Evolutionary conservation across 1,140 invertebrate genomes (phyloP), one percentile per base, ranked within the genome.

Genomic region (Drosophila novamexicana): DNA sequence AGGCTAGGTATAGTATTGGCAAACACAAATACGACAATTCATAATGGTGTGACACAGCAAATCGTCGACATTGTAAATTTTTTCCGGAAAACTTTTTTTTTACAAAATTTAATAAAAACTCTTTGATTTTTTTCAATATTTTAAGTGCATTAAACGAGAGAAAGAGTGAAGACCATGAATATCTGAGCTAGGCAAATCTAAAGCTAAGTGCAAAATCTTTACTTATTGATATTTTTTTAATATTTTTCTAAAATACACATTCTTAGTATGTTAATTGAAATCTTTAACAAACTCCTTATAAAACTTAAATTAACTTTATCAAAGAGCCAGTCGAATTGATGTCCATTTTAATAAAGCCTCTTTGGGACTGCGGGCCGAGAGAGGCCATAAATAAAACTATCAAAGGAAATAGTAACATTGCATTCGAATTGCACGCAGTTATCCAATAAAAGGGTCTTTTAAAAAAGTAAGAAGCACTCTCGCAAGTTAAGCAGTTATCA

Each of bases 361-460:
- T 29, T 29, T 4, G 22, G 2, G 9, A 3, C 3, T 39, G 37
- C 34, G 1, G 1, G 7, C 44, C 36, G 68, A 68, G 49, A 72
- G 34, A 50, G 56, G 40, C 22, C 53, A 79, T 79, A 79, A 79
- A 68, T 49, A 36, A 36, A 52, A 52, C 50, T 39, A 39, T 56
- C 37, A 56, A 53, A 57, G 22, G n/a, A 71, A 65, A 29, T 61
- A 37, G 16, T 22, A 6, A 8, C 47, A 80, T 56, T 61, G 34
- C 57, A 71, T 66, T 65, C 37, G 71, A 64, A 57, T 70, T 64
- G 34, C 34, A 22, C 34, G 72, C 36, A 58, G 65, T 63, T 54
- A 73, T 59, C 7, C 57, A 49, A 75, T 79, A 59, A 59, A 70
- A 80, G 70, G 54, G 22, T 45, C 22, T 44, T 42, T 77, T 77